These are phyloP conservation scores for Marisa cornuarietis DNA, from an alignment of 1,140 invertebrate genomes.

Conservation along the genomic window DNA sequence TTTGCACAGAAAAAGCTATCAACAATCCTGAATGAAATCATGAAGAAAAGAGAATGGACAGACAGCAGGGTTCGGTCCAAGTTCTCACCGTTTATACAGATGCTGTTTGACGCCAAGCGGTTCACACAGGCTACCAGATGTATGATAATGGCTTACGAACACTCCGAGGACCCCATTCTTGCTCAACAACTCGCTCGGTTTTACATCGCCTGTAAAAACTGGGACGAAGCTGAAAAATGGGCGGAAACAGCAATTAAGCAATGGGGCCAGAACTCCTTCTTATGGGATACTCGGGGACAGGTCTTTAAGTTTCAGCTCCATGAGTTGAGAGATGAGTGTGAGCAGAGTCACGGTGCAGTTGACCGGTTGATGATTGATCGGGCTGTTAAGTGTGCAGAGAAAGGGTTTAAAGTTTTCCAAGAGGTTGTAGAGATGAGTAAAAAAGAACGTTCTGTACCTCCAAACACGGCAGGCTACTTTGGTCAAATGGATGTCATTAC, in stretches of 20 bases:
- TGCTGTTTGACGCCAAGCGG: constrained; percentile 25
- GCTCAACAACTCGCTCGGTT: constrained; percentile 45
- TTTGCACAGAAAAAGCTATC: constrained; percentile 26
- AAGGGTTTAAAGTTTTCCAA: constrained; percentile 31
- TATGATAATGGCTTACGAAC: constrained; percentile 31
- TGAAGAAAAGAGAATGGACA: constrained; percentile 36
- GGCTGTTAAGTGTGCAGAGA: constrained; percentile 21
- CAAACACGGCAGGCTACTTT: constrained; percentile 38
- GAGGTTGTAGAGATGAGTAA: constrained; percentile 32
- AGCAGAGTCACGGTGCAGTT: constrained; percentile 1
- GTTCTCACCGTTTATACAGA: constrained; percentile 38
- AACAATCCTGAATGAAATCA: constrained; percentile 30
- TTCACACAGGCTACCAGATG: constrained; percentile 28
- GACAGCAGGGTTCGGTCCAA: constrained; percentile 26
- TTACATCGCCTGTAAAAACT: constrained; percentile 37
- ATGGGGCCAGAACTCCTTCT: constrained; percentile 39
- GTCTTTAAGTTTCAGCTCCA: constrained; percentile 34
- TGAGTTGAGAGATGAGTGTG: constrained; percentile 26
- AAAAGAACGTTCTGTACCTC: constrained; percentile 6
- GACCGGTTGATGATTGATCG: constrained; percentile 6
- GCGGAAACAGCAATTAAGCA: constrained; percentile 29
- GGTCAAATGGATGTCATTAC: constrained; percentile 35
- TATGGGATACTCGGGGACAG: constrained; percentile 47
- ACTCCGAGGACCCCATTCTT: constrained; percentile 37
- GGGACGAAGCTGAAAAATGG: constrained; percentile 37